Base-by-base conservation (phyloP, 2,888 invertebrate species). In the Euclidia mi region DNA sequence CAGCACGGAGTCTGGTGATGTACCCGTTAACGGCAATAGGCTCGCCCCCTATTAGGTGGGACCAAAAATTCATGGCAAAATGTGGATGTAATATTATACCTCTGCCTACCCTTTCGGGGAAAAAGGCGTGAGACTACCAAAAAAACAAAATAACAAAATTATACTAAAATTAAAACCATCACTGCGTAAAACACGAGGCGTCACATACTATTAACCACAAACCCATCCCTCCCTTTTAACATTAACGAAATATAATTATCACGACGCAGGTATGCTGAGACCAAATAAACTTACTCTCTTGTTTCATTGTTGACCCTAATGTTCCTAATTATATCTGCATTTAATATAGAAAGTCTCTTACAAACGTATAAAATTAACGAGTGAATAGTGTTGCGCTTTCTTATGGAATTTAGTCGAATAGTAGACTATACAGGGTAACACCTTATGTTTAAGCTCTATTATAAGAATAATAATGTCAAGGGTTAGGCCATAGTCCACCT, bases 341-440 rank as follows among this genome's bases (percentile, higher is more conserved):
- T 82, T 88, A 84, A 87, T 88, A 84, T 84, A 78, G 81, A 61
- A 79, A 73, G 79, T 67, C 81, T 70, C 56, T 61, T 67, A 81
- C 81, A 86, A 89, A 88, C 85, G 79, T 81, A 85, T 82, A 79
- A 85, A 89, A 88, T 89, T 84, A 87, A 84, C 85, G 81, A 83
- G 42, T 31, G 18, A 38, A n/a, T 51, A 53, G 71, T 50, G 73
- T 37, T 60, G 70, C 20, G 59, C 29, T 34, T 17, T 40, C 3
- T 3, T 40, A 18, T 10, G 12, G 15, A 2, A 1, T 46, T 40
- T 48, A 45, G 28, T 15, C 14, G 44, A 53, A 17, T 31, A 41
- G 28, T 40, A 43, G 37, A 50, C 20, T 55, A 25, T 31, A 41
- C 52, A 44, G 56, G 45, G 43, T 50, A 6, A 0, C 6, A 6